Percentiles rank a stretch among this genome's conserved stretches.
These are phyloP conservation scores for Anguilla obscura DNA, from an alignment of 2,797 vertebrate genomes.

Conservation along the genomic window DNA sequence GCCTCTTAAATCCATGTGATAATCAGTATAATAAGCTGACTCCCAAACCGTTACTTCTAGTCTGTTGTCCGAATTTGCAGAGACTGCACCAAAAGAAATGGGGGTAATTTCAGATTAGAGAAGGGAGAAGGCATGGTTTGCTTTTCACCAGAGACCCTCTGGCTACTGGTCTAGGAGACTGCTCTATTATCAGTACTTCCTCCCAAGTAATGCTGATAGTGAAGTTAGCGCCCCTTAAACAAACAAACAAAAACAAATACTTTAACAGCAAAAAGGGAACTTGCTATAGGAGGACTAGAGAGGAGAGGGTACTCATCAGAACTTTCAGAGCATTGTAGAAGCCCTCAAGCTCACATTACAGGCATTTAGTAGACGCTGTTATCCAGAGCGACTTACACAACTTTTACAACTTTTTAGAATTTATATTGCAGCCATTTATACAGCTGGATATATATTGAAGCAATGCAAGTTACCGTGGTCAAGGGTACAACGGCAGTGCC, in stretches of 20 bases:
- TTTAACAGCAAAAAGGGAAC: background rate
- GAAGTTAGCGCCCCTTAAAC: background rate
- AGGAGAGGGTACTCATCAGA: background rate
- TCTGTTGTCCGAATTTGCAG: background rate
- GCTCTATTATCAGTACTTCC: conserved; percentile 10
- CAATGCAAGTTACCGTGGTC: too few relatives aligned
- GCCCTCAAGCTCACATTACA: background rate
- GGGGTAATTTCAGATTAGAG: conserved; percentile 13
- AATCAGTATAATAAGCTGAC: background rate
- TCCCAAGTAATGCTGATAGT: background rate
- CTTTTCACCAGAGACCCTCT: background rate
- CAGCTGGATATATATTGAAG: too few relatives aligned
- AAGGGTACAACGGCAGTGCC: too few relatives aligned
- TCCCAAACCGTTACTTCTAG: background rate
- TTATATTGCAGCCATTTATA: too few relatives aligned
- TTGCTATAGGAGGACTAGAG: background rate
- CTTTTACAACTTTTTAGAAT: too few relatives aligned
- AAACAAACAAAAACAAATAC: background rate
- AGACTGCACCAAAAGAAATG: background rate
- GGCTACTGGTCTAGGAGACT: background rate
- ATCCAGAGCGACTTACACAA: too few relatives aligned
- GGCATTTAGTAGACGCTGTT: too few relatives aligned
- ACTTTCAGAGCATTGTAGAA: background rate
- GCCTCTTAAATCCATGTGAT: background rate
- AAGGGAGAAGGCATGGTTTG: background rate